A percentile compares a stretch with the other conserved stretches of the same genome.
Evolutionary conservation across 2,797 vertebrate genomes (phyloP).

Genomic region (Smutsia temminckii): DNA sequence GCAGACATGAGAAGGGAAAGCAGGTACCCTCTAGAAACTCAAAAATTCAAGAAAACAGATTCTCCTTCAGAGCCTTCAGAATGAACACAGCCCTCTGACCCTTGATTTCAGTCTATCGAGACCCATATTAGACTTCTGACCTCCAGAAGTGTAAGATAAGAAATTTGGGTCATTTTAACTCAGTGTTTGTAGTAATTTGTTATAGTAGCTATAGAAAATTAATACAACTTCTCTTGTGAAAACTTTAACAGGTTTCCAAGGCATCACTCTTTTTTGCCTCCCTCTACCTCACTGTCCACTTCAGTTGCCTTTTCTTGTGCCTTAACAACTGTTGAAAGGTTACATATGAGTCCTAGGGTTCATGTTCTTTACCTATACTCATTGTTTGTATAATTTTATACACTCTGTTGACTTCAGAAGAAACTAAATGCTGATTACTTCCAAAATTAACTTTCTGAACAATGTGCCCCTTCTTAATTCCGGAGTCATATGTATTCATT

Average conservation of each 20-base stretch:
- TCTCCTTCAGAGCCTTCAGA: neutral
- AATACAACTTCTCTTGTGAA: neutral
- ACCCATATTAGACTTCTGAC: neutral
- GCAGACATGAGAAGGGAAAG: neutral
- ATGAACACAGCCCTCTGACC: neutral
- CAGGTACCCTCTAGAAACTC: neutral
- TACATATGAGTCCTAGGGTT: neutral
- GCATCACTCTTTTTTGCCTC: neutral
- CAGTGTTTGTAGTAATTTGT: neutral
- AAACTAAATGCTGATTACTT: neutral
- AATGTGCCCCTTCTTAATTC: neutral
- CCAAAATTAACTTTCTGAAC: neutral
- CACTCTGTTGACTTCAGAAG: neutral
- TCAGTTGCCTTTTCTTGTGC: neutral
- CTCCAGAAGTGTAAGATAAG: neutral
- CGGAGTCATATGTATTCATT: neutral
- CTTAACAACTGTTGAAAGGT: neutral
- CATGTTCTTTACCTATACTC: neutral
- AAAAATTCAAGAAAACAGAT: neutral
- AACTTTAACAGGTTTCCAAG: neutral
- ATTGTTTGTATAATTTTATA: neutral
- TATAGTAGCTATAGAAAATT: neutral
- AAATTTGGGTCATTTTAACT: neutral
- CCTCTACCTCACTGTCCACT: neutral
- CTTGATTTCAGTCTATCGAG: neutral